Evolutionary conservation across 2,888 invertebrate species (phyloP).

Genomic region (Incurvaria masculella): DNA sequence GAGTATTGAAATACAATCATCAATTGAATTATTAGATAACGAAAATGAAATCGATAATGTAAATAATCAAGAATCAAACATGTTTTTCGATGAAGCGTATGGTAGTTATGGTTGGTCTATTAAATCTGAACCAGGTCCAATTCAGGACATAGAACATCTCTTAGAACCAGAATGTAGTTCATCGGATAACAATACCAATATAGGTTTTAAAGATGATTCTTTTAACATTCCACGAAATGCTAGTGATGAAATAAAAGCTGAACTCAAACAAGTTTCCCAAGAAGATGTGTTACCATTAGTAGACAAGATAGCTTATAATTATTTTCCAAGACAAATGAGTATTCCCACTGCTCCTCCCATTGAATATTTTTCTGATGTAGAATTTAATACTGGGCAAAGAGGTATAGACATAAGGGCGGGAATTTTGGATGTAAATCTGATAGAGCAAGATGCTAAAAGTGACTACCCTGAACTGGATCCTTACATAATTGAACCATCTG

Average conservation of each 20-base stretch:
- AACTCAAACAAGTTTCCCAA: slow-evolving; percentile 26
- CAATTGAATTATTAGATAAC: slow-evolving; percentile 29
- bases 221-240: slow-evolving; percentile 21
- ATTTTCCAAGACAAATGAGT: slow-evolving; percentile 26
- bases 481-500: slow-evolving; percentile 40
- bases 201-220: background rate
- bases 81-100: slow-evolving; percentile 26
- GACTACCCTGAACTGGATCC: slow-evolving; percentile 40
- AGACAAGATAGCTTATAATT: slow-evolving; percentile 5
- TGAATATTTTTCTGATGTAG: slow-evolving; percentile 25
- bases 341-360: slow-evolving; percentile 33
- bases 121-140: background rate
- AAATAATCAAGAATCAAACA: background rate
- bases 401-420: slow-evolving; percentile 21
- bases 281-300: slow-evolving; percentile 17
- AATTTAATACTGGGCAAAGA: slow-evolving; percentile 34
- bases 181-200: background rate
- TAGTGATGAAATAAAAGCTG: slow-evolving; percentile 39
- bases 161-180: background rate
- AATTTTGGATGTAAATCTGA: slow-evolving; percentile 37
- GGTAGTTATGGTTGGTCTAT: background rate
- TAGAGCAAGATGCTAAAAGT: slow-evolving; percentile 45
- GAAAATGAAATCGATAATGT: slow-evolving; percentile 11
- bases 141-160: background rate
- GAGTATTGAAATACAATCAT: slow-evolving; percentile 33